These are phyloP conservation scores for Entomobrya multifasciata DNA, from an alignment of 2,888 invertebrate genomes.

Conservation along the genomic window DNA sequence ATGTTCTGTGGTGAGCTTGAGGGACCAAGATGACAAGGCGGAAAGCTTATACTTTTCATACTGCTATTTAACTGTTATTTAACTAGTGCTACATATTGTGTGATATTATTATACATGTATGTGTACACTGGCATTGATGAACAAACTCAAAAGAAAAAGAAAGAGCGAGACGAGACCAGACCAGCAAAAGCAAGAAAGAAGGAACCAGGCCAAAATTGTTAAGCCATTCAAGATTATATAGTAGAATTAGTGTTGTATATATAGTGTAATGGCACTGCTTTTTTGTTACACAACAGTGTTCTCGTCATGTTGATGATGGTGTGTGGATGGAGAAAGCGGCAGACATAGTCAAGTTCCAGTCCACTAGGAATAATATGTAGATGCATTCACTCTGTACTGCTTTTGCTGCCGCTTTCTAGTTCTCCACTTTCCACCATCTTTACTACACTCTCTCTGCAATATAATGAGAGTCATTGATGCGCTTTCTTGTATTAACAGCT, in stretches of 20 bases:
- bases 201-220: constrained; percentile 7
- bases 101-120: neutral
- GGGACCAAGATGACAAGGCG: constrained; percentile 62
- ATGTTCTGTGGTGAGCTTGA: constrained; percentile 62
- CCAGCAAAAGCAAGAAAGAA: neutral
- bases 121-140: neutral
- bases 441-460: no score
- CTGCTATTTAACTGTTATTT: constrained; percentile 58
- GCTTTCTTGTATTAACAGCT: constrained; percentile 75
- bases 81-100: neutral
- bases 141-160: neutral
- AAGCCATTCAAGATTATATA: constrained; percentile 46
- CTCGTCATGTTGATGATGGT: constrained; percentile 7
- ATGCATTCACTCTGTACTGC: constrained; percentile 28
- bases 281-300: neutral
- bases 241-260: constrained; percentile 31
- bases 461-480: constrained; percentile 74
- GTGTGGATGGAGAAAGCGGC: neutral
- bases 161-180: neutral
- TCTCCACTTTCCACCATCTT: no score
- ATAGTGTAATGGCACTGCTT: constrained; percentile 6
- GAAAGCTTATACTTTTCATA: constrained; percentile 56
- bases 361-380: constrained; percentile 64
- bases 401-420: no score
- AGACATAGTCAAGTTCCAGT: constrained; percentile 1